Conservation (phyloP, 2,113 vertebrate genomes). For the Ornithorhynchus anatinus region DNA sequence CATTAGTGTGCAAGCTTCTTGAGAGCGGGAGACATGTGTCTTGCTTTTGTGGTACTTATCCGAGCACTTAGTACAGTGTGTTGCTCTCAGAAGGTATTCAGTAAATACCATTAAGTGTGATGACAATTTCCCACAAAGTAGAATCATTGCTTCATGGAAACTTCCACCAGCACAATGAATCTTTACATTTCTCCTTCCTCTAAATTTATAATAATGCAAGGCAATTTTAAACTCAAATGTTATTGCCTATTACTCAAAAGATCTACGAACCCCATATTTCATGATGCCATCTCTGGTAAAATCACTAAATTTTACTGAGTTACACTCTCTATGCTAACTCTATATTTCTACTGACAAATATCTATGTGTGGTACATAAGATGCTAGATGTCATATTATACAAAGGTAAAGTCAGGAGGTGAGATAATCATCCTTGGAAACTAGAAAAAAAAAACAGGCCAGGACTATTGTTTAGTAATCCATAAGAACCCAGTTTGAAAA, state of each 20-base stretch:
- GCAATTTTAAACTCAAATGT: constrained; percentile 37
- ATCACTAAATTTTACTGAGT: background rate
- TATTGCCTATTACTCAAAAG: constrained; percentile 24
- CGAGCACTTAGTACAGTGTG: too few relatives aligned
- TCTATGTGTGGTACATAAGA: too few relatives aligned
- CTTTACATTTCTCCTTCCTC: constrained; percentile 57
- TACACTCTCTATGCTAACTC: background rate
- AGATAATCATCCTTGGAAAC: background rate
- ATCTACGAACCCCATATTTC: background rate
- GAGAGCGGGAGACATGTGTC: too few relatives aligned
- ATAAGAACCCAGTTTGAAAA: constrained; percentile 10
- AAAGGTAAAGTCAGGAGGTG: background rate
- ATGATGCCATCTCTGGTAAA: constrained; percentile 5
- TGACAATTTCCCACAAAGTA: constrained; percentile 59
- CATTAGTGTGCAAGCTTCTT: too few relatives aligned
- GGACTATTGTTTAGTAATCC: background rate
- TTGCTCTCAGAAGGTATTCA: too few relatives aligned
- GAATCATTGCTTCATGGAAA: constrained; percentile 61
- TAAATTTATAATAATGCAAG: constrained; percentile 39
- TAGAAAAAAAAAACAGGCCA: background rate
- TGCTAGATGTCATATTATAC: background rate
- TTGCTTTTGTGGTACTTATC: too few relatives aligned
- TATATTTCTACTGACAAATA: background rate
- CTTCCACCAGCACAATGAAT: constrained; percentile 57
- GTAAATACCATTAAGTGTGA: too few relatives aligned